Conservation (phyloP, 2,113 vertebrate genomes). For the Pelmatolapia mariae region DNA sequence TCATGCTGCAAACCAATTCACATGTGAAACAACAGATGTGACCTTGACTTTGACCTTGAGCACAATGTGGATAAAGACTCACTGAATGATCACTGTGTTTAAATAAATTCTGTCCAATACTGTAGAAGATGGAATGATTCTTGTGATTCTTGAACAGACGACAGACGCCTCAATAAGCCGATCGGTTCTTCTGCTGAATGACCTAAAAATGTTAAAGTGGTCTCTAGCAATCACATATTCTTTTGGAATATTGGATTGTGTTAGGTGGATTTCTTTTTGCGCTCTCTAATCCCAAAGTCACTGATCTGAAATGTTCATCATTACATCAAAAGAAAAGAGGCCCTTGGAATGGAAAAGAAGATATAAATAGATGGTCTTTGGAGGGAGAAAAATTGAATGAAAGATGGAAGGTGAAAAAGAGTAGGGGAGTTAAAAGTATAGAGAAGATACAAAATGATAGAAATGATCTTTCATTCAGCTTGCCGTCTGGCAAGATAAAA, state of each 20-base stretch:
- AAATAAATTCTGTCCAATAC: neutral
- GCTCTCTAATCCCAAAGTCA: neutral
- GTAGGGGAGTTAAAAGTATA: conserved; percentile 38
- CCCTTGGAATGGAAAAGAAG: conserved; percentile 24
- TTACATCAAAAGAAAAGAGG: conserved; percentile 38
- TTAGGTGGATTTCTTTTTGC: neutral
- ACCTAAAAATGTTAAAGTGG: neutral
- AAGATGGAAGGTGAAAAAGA: conserved; percentile 26
- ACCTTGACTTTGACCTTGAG: neutral
- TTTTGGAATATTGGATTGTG: neutral
- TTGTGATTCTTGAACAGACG: neutral
- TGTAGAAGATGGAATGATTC: neutral
- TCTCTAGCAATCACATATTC: neutral
- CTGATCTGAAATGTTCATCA: conserved; percentile 38
- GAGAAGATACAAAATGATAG: conserved; percentile 41
- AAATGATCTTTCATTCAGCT: conserved; percentile 48
- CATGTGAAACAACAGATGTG: neutral
- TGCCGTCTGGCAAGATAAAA: conserved; percentile 49
- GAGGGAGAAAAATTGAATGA: conserved; percentile 14
- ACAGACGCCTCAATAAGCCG: neutral
- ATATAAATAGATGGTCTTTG: conserved; percentile 38
- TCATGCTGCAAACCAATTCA: neutral
- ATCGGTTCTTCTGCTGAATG: neutral
- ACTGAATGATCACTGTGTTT: neutral
- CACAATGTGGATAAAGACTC: neutral